These are phyloP conservation scores for Myioborus miniatus DNA, from an alignment of 2,797 vertebrate species.

Conservation along the genomic window DNA sequence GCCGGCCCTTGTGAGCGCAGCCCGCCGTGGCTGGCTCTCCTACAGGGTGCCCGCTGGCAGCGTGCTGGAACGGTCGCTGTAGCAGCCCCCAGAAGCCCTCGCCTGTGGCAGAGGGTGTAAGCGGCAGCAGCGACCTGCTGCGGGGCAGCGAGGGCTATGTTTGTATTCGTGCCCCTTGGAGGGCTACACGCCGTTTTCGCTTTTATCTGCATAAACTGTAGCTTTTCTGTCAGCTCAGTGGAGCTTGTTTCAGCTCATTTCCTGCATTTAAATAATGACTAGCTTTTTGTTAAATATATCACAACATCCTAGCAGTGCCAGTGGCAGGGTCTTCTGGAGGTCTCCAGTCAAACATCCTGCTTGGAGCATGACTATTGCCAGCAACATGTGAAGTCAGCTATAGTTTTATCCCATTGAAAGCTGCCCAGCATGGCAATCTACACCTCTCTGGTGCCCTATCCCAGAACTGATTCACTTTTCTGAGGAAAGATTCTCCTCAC, in stretches of 20 bases:
- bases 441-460: not conserved
- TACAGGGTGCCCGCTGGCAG: too few relatives aligned
- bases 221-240: not conserved
- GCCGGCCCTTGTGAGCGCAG: not conserved
- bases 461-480: not conserved
- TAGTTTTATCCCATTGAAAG: not conserved
- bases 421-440: not conserved
- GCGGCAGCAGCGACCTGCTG: not conserved
- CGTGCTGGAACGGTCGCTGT: fast-evolving
- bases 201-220: not conserved
- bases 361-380: not conserved
- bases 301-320: not conserved
- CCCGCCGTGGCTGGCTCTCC: not conserved
- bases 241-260: not conserved
- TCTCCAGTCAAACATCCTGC: not conserved
- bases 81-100: not conserved
- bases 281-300: not conserved
- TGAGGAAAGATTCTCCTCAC: not conserved
- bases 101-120: too few relatives aligned
- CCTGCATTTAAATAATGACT: not conserved
- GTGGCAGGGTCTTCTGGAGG: not conserved
- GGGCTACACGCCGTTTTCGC: not conserved
- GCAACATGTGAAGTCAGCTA: not conserved
- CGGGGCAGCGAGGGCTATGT: fast-evolving
- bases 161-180: not conserved